These are phyloP conservation scores for Lasioglossum marginatum DNA, from an alignment of 2,888 invertebrate genomes.

Conservation along the genomic window DNA sequence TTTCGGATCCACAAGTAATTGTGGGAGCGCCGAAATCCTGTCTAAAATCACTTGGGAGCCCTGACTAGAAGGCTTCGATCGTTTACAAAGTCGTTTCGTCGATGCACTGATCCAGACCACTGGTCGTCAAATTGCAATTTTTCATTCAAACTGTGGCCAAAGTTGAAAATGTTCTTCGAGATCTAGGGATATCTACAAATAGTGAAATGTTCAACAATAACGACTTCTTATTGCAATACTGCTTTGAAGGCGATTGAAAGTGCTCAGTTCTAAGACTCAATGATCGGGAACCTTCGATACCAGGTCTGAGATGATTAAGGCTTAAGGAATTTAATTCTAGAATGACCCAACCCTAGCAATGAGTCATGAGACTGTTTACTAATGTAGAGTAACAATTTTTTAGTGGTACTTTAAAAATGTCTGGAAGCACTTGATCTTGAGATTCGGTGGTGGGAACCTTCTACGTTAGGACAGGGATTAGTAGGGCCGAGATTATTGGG, in stretches of 20 bases:
- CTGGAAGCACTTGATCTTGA: background rate
- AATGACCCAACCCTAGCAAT: background rate
- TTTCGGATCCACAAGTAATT: constrained; percentile 23
- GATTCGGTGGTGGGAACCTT: background rate
- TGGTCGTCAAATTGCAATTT: background rate
- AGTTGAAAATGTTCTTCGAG: background rate
- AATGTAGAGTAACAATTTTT: background rate
- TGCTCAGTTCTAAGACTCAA: background rate
- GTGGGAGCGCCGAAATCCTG: background rate
- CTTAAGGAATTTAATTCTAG: background rate
- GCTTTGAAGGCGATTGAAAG: background rate
- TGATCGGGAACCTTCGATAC: background rate
- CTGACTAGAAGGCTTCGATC: background rate
- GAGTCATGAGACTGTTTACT: background rate
- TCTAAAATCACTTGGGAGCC: background rate
- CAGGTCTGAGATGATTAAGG: background rate
- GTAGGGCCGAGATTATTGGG: too few relatives aligned
- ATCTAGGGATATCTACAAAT: too few relatives aligned
- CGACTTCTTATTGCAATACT: background rate
- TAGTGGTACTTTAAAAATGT: background rate
- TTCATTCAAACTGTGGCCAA: too few relatives aligned
- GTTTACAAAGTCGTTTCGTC: background rate
- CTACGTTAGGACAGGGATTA: background rate
- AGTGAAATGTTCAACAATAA: background rate
- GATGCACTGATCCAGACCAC: background rate